A percentile compares a stretch with the other conserved stretches of the same genome.
Conservation (phyloP, 1,140 invertebrate genomes). For the Doryteuthis pealeii region DNA sequence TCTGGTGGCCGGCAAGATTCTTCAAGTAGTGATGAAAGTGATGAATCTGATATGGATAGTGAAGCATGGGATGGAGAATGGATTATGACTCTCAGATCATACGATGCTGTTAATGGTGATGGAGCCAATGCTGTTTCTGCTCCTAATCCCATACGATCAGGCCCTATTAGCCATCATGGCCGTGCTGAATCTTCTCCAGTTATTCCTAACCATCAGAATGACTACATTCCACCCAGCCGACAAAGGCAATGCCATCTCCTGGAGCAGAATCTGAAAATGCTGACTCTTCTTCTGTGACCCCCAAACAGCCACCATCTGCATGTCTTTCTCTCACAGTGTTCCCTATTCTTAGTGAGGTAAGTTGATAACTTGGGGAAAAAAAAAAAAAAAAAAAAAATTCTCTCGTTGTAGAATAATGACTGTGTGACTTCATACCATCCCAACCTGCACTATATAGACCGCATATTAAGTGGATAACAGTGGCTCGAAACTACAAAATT, state of each 20-base stretch:
- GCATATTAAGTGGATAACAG: too few species aligned
- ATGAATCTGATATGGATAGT: slow-evolving; percentile 29
- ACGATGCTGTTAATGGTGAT: background rate
- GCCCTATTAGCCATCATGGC: slow-evolving; percentile 20
- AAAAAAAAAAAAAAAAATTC: too few species aligned
- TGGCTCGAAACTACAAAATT: too few species aligned
- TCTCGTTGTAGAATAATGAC: too few species aligned
- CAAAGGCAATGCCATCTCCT: background rate
- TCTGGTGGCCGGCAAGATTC: too few species aligned
- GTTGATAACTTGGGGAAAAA: too few species aligned
- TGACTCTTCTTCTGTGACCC: background rate
- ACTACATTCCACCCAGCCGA: slow-evolving; percentile 2
- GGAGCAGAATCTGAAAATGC: slow-evolving; percentile 10
- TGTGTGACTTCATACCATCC: too few species aligned
- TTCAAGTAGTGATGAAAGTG: too few species aligned
- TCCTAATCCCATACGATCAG: background rate
- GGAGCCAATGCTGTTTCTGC: background rate
- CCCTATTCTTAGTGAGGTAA: slow-evolving; percentile 72
- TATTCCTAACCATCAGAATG: slow-evolving; percentile 23
- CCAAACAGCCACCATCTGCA: background rate
- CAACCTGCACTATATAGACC: too few species aligned
- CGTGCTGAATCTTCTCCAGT: slow-evolving; percentile 30
- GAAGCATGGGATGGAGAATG: slow-evolving; percentile 32
- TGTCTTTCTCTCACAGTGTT: slow-evolving; percentile 67
- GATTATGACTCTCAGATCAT: slow-evolving; percentile 38